phyloP scores from a whole-genome alignment of 2,888 invertebrate species.

The Acheta domesticus region DNA sequence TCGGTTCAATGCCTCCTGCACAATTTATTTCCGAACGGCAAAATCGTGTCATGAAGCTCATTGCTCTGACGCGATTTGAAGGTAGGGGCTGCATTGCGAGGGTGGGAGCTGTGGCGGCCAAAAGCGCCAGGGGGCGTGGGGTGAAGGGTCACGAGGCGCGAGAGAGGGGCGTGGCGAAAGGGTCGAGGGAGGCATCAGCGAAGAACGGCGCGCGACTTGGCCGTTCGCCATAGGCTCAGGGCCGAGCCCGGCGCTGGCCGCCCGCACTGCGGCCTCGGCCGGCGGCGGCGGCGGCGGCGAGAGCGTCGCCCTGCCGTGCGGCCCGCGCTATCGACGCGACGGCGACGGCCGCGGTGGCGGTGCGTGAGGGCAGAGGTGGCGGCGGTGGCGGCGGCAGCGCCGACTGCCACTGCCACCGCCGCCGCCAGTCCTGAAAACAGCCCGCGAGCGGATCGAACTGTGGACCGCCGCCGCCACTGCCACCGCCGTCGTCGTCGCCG shows the following conservation, averaged over 20 bases:
- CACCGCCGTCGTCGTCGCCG: background rate
- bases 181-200: too few species aligned
- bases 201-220: too few species aligned
- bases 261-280: background rate
- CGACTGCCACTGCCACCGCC: background rate
- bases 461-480: constrained; percentile 5
- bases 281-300: background rate
- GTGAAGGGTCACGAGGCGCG: too few species aligned
- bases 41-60: too few species aligned
- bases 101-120: too few species aligned
- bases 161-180: too few species aligned
- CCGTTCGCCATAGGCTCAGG: too few species aligned
- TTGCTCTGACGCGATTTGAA: too few species aligned
- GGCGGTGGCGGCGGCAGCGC: background rate
- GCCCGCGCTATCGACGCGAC: background rate
- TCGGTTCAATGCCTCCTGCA: too few species aligned
- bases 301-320: background rate
- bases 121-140: too few species aligned
- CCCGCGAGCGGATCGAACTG: constrained; percentile 9
- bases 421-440: background rate
- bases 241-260: background rate
- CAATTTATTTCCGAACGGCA: too few species aligned
- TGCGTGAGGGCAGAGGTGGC: background rate
- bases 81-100: too few species aligned
- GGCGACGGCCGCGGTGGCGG: background rate